phyloP scores from a whole-genome alignment of 2,113 vertebrate species.

The Irena cyanogastra region DNA sequence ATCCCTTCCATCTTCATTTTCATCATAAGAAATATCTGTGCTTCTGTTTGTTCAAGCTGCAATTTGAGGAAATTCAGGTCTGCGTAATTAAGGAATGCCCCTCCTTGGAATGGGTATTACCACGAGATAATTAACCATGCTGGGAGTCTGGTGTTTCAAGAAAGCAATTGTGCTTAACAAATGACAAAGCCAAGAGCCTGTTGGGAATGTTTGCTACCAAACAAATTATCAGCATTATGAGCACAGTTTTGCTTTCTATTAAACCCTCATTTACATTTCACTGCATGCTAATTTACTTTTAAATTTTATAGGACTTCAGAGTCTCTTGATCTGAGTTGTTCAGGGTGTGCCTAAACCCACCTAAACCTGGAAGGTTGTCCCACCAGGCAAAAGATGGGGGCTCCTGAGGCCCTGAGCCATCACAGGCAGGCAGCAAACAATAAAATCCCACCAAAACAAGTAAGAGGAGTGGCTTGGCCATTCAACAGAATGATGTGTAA shows the following conservation, averaged over 20 bases:
- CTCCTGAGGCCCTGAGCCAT: not conserved
- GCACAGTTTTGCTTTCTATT: slow-evolving; percentile 39
- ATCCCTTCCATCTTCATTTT: not conserved
- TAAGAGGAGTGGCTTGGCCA: not conserved
- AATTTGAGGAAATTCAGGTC: not conserved
- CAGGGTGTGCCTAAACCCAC: not conserved
- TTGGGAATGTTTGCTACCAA: not conserved
- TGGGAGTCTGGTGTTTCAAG: slow-evolving; percentile 21
- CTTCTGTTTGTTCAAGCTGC: slow-evolving; percentile 19
- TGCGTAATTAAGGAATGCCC: slow-evolving; percentile 38
- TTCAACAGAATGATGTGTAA: not conserved
- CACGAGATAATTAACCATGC: slow-evolving; percentile 26
- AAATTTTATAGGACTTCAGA: not conserved
- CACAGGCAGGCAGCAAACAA: not conserved
- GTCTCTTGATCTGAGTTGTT: not conserved
- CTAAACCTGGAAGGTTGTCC: not conserved
- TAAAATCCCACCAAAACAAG: not conserved
- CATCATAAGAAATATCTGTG: not conserved
- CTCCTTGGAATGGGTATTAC: slow-evolving; percentile 28
- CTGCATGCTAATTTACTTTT: slow-evolving; percentile 26
- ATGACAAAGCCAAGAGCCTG: slow-evolving; percentile 23
- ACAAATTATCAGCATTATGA: slow-evolving; percentile 8
- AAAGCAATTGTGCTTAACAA: slow-evolving; percentile 34
- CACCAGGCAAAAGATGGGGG: not conserved
- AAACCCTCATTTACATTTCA: slow-evolving; percentile 48